Evolutionary conservation across 2,113 vertebrate genomes (phyloP), one percentile per base, ranked within the genome.

Genomic region (Notarius lentiginosus): DNA sequence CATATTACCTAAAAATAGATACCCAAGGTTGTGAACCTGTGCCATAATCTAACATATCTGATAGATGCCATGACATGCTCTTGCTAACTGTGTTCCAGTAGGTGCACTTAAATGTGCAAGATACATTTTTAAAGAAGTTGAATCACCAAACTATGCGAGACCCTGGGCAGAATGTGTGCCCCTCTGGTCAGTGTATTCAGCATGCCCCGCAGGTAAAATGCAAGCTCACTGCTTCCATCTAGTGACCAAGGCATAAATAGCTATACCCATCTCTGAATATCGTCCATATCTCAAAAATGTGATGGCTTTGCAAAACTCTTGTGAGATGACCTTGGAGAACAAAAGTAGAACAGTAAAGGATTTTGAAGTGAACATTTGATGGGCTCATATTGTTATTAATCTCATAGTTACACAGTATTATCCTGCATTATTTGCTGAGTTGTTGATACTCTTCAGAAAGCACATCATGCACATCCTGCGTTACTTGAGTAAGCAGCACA

Each of bases 141-240:
- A 27, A 68, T 68, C 27, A 34, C 27, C 27, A 73, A 11, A 73
- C 18, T 41, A 20, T 73, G 5, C 34, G 47, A 47, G 70, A 73
- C 70, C 41, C 20, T 49, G 22, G 9, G 47, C 7, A 49, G 22
- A 24, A 12, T 9, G 9, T 75, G 47, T 51, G 41, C 75, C 49
- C 41, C 12, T 49, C 53, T 49, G 41, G 27, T 56, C 22, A 7
- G 34, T 9, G 27, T 34, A 66, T 73, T 85, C 72, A 88, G 76
- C n/a, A 1, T 51, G 41, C 8, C 56, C 1, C 1, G 17, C 51
- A 58, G 79, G 6, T 56, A 47, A 79, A 24, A n/a, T 41, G 68
- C 53, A 84, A 82, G 83, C 72, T 88, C 90, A 85, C 90, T 93
- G 89, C 47, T 89, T 89, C 92, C 93, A 93, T 84, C 94, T 93